Conservation (phyloP, 2,888 invertebrate species). For the Brachypalpus laphriformis region DNA sequence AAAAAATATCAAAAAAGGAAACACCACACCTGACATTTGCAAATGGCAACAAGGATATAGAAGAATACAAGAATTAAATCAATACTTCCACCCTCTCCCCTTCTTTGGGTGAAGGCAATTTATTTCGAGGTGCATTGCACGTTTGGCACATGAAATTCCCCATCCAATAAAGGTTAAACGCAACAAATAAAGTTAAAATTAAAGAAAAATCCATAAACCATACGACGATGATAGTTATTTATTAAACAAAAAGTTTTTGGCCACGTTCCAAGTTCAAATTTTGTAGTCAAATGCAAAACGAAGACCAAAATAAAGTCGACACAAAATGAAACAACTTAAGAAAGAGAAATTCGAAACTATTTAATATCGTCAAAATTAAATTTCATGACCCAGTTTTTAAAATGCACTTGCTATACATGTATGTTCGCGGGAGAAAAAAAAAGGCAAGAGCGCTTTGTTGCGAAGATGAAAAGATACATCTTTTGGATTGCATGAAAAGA, state of each 20-base stretch:
- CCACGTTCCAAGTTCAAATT: slow-evolving; percentile 34
- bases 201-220: slow-evolving; percentile 6
- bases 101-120: not conserved
- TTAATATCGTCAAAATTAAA: slow-evolving; percentile 42
- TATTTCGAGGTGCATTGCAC: slow-evolving; percentile 34
- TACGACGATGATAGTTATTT: not conserved
- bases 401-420: slow-evolving; percentile 8
- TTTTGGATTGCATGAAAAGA: not conserved
- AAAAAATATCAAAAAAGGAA: not conserved
- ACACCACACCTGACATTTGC: slow-evolving; percentile 29
- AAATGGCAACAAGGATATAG: not conserved
- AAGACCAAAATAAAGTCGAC: not conserved
- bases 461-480: not conserved
- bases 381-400: slow-evolving; percentile 48
- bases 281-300: slow-evolving; percentile 19
- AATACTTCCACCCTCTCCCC: slow-evolving; percentile 20
- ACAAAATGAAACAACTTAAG: not conserved
- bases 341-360: slow-evolving; percentile 37
- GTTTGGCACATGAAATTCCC: slow-evolving; percentile 21
- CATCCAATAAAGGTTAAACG: not conserved
- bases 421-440: not conserved
- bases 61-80: not conserved
- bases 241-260: slow-evolving; percentile 18
- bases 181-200: too few species aligned
- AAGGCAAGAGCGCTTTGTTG: too few species aligned